Evolutionary conservation across 1,140 invertebrate genomes (phyloP).

Genomic region (Nasonia longicornis): DNA sequence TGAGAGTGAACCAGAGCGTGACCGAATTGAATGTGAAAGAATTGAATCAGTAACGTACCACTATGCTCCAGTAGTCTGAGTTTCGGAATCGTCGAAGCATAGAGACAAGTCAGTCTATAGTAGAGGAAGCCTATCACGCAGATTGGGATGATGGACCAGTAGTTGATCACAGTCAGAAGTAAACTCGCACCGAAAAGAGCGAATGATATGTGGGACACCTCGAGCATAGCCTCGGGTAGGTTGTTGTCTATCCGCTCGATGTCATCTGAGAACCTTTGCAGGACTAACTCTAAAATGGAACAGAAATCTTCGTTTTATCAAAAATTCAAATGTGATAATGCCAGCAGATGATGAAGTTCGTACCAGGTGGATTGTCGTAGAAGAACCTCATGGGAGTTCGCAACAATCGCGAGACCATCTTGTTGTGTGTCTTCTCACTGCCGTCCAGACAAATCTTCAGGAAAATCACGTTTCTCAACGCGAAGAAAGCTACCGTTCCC

Average conservation of each 20-base stretch:
- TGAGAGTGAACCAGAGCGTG: conserved; percentile 55
- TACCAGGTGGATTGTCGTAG: conserved; percentile 76
- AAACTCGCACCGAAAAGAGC: conserved; percentile 74
- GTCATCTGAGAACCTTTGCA: conserved; percentile 90
- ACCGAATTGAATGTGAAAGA: neutral
- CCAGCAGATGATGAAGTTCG: neutral
- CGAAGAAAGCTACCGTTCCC: conserved; percentile 56
- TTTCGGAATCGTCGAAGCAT: conserved; percentile 82
- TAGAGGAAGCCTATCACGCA: conserved; percentile 77
- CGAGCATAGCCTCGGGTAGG: conserved; percentile 80
- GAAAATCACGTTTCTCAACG: conserved; percentile 65
- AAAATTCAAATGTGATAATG: neutral
- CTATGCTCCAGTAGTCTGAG: conserved; percentile 86
- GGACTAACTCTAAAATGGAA: conserved; percentile 74
- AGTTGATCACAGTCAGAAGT: conserved; percentile 81
- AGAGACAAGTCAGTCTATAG: conserved; percentile 76
- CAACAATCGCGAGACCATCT: conserved; percentile 74
- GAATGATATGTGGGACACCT: conserved; percentile 74
- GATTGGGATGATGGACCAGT: conserved; percentile 80
- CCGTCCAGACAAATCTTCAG: conserved; percentile 75
- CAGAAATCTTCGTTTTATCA: neutral
- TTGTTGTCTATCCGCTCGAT: conserved; percentile 86
- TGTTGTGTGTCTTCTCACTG: conserved; percentile 77
- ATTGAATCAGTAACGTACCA: conserved; percentile 70
- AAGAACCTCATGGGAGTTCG: conserved; percentile 77